A percentile compares a stretch with the other conserved stretches of the same genome.
phyloP scores from a whole-genome alignment of 2,888 invertebrate genomes.

The Geotrupes spiniger region DNA sequence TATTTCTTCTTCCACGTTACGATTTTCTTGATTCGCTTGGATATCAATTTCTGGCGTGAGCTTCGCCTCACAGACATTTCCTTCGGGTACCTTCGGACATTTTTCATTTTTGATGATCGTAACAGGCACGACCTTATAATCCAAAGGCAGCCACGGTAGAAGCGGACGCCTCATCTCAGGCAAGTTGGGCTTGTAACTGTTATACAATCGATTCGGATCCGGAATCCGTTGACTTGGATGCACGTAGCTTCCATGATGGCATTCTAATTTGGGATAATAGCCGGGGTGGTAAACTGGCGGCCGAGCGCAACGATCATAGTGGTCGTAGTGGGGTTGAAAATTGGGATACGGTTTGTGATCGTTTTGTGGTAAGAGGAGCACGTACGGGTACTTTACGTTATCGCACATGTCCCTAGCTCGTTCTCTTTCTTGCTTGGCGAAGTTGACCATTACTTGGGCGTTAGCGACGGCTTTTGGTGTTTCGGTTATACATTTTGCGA shows the following conservation, averaged over 20 bases:
- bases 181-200: not conserved
- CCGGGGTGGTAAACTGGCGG: too few species aligned
- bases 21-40: too few species aligned
- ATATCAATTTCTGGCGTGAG: too few species aligned
- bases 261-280: not conserved
- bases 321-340: not conserved
- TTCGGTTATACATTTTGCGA: constrained; percentile 11
- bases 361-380: not conserved
- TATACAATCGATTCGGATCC: not conserved
- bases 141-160: too few species aligned
- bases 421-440: constrained; percentile 32
- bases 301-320: too few species aligned
- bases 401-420: constrained; percentile 20
- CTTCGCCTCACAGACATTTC: too few species aligned
- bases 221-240: too few species aligned
- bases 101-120: too few species aligned
- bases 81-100: too few species aligned
- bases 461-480: constrained; percentile 33
- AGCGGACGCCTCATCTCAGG: too few species aligned
- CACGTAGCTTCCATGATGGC: not conserved
- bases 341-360: not conserved
- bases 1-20: too few species aligned
- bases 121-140: too few species aligned
- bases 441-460: constrained; percentile 36
- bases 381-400: not conserved